These are phyloP conservation scores for Anoplophora glabripennis DNA, from an alignment of 1,140 invertebrate species.

Conservation along the genomic window DNA sequence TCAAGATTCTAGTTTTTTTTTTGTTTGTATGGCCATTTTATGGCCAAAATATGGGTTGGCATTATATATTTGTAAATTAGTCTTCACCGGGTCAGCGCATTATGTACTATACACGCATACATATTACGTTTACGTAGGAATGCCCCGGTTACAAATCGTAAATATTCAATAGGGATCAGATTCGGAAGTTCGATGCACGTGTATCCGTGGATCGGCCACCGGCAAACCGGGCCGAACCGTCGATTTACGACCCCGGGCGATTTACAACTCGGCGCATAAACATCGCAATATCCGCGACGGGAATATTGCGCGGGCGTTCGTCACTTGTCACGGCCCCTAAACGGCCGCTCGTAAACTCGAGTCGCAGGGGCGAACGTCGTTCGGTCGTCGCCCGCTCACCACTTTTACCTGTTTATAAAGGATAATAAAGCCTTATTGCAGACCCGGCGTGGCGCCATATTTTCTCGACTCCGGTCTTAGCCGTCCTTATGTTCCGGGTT, in stretches of 20 bases:
- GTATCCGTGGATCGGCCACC: neutral
- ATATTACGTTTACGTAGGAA: too few species aligned
- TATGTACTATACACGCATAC: too few species aligned
- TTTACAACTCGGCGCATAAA: too few species aligned
- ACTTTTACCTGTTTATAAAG: conserved; percentile 44
- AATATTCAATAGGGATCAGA: neutral
- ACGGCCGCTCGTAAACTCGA: too few species aligned
- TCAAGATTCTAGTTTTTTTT: too few species aligned
- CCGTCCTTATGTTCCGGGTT: neutral
- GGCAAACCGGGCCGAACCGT: too few species aligned
- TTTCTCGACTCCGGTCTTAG: neutral
- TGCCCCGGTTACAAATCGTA: too few species aligned
- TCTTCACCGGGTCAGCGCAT: too few species aligned
- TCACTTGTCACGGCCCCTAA: conserved; percentile 30
- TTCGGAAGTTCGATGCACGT: neutral
- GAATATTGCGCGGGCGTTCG: conserved; percentile 21
- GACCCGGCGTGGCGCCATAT: conserved; percentile 26
- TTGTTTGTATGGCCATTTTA: too few species aligned
- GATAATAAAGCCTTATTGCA: conserved; percentile 43
- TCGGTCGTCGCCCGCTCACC: conserved; percentile 18
- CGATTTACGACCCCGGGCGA: neutral
- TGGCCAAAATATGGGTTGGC: too few species aligned
- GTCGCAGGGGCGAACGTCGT: neutral
- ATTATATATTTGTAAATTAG: too few species aligned
- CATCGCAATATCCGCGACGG: too few species aligned